Percentiles rank a stretch among this genome's conserved stretches.
Conservation (phyloP, 1,140 invertebrate genomes). For the Rhopalosiphum maidis region DNA sequence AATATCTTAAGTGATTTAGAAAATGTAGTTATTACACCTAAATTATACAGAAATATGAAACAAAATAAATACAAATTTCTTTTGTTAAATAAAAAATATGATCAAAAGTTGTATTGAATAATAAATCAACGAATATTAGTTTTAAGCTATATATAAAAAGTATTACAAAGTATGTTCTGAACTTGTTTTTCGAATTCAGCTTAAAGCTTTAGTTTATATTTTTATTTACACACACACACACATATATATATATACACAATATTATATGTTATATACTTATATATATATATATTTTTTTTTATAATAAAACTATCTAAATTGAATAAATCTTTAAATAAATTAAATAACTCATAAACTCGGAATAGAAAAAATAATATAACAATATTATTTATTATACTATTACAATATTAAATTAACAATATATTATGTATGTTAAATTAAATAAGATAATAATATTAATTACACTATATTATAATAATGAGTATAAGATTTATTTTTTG, state of each 20-base stretch:
- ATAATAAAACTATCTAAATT: neutral
- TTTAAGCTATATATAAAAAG: neutral
- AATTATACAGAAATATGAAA: neutral
- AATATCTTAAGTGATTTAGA: neutral
- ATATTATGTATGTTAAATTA: no score
- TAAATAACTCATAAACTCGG: no score
- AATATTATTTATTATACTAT: no score
- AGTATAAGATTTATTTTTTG: no score
- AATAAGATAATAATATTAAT: no score
- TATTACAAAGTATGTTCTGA: neutral
- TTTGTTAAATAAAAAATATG: conserved; percentile 15
- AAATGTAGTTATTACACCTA: neutral
- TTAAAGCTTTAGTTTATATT: neutral
- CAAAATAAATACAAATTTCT: neutral
- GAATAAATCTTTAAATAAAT: neutral
- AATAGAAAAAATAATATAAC: no score
- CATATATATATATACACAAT: neutral
- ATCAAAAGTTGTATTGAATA: conserved; percentile 44
- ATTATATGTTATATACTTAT: no score
- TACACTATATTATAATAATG: no score
- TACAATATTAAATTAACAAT: no score
- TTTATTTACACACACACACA: neutral
- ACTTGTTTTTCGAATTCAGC: neutral
- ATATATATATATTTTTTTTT: no score
- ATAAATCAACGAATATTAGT: conserved; percentile 21